phyloP scores from a whole-genome alignment of 53 echinoderm and acorn worm species.

The Holothuria leucospilota region DNA sequence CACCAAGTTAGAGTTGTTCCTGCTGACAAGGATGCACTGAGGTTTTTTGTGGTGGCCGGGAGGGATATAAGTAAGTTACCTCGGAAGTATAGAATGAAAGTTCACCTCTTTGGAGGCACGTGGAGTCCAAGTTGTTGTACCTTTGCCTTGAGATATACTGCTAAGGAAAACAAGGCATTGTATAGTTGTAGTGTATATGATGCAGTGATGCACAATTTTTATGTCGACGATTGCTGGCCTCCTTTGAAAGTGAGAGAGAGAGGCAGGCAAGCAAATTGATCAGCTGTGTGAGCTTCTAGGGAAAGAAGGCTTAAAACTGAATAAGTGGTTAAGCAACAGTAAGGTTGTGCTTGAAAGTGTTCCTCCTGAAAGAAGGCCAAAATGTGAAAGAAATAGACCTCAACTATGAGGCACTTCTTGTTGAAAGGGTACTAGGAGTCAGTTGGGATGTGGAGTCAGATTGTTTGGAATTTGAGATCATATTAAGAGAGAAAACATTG shows the following conservation, averaged over 20 bases:
- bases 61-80: not conserved
- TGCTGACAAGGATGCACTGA: not conserved
- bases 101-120: slow-evolving; percentile 27
- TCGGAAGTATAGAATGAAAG: slow-evolving; percentile 1
- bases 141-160: not conserved
- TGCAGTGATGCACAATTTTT: slow-evolving; percentile 15
- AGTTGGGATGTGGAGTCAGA: slow-evolving; percentile 40
- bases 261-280: too few species aligned
- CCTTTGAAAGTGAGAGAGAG: not conserved
- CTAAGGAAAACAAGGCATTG: not conserved
- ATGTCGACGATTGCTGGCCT: slow-evolving; percentile 42
- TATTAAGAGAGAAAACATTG: slow-evolving; percentile 51
- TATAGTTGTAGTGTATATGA: not conserved
- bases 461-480: not conserved
- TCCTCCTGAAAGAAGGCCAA: not conserved
- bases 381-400: not conserved
- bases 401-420: too few species aligned
- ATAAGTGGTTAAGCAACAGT: slow-evolving; percentile 60
- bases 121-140: not conserved
- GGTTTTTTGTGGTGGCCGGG: slow-evolving; percentile 6
- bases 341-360: not conserved
- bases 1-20: not conserved
- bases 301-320: slow-evolving; percentile 54
- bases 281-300: not conserved
- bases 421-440: slow-evolving; percentile 32